These are phyloP conservation scores for Hippocampus guttulatus DNA, from an alignment of 2,113 vertebrate species.

Conservation along the genomic window DNA sequence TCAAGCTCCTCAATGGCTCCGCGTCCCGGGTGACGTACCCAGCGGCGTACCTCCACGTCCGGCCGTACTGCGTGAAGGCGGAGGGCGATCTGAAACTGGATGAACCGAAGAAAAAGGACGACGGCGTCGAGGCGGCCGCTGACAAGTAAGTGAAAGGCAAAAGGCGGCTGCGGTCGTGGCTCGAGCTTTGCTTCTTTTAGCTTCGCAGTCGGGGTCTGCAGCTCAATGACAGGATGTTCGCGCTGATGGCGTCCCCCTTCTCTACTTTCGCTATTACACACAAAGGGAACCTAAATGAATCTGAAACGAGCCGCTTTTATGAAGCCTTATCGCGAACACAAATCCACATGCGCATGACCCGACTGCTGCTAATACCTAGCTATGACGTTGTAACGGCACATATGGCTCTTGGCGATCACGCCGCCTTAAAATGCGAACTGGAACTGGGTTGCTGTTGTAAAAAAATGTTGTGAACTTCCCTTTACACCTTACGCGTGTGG, in stretches of 20 bases:
- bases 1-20: conserved; percentile 43
- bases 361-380: not conserved
- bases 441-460: not conserved
- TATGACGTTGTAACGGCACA: not conserved
- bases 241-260: not conserved
- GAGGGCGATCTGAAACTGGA: conserved; percentile 53
- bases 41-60: conserved; percentile 7
- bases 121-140: conserved; percentile 24
- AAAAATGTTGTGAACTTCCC: too few species aligned
- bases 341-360: not conserved
- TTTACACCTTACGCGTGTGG: not conserved
- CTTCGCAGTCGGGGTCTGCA: not conserved
- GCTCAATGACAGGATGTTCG: not conserved
- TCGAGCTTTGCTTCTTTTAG: not conserved
- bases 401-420: not conserved
- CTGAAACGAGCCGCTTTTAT: not conserved
- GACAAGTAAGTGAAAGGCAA: conserved; percentile 64
- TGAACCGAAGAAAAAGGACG: conserved; percentile 63
- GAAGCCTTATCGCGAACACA: not conserved
- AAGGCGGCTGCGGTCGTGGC: not conserved
- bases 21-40: conserved; percentile 19
- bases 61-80: conserved; percentile 63
- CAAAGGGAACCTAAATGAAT: not conserved
- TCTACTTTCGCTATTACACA: not conserved
- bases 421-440: not conserved